Conservation (phyloP, 2,797 vertebrate species). For the Heteromormyrus szaboi region DNA sequence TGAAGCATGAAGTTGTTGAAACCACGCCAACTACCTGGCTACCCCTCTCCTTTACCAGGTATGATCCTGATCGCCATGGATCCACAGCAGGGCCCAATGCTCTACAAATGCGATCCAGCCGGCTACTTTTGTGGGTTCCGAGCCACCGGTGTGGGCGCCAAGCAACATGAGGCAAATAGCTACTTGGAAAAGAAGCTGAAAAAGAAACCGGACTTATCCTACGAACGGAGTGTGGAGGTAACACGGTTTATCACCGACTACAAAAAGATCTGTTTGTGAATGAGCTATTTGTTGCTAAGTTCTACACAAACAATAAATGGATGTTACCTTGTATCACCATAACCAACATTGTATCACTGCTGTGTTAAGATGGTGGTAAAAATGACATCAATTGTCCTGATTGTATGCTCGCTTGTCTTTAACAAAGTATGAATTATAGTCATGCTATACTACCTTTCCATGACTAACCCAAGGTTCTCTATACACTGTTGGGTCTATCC, state of each 20-base stretch:
- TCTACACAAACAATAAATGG: not conserved
- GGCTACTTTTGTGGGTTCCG: constrained; percentile 71
- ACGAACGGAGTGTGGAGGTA: constrained; percentile 61
- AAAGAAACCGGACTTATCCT: constrained; percentile 57
- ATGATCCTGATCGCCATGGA: constrained; percentile 68
- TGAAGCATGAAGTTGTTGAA: not conserved
- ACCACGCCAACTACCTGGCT: not conserved
- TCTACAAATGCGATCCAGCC: constrained; percentile 68
- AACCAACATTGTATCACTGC: not conserved
- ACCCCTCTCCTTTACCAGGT: constrained; percentile 38
- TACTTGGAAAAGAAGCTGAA: constrained; percentile 72
- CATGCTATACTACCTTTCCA: not conserved
- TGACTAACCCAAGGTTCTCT: not conserved
- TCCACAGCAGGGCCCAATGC: constrained; percentile 57
- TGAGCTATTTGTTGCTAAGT: not conserved
- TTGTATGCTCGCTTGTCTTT: not conserved
- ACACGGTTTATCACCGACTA: not conserved
- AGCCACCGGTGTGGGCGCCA: constrained; percentile 60
- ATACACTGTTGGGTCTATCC: not conserved
- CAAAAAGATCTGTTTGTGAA: not conserved
- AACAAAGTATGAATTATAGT: not conserved
- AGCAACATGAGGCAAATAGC: constrained; percentile 65
- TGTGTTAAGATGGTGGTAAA: not conserved
- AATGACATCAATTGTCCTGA: not conserved
- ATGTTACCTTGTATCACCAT: not conserved